These are phyloP conservation scores for Serripes groenlandicus DNA, from an alignment of 2,888 invertebrate genomes.

Conservation along the genomic window DNA sequence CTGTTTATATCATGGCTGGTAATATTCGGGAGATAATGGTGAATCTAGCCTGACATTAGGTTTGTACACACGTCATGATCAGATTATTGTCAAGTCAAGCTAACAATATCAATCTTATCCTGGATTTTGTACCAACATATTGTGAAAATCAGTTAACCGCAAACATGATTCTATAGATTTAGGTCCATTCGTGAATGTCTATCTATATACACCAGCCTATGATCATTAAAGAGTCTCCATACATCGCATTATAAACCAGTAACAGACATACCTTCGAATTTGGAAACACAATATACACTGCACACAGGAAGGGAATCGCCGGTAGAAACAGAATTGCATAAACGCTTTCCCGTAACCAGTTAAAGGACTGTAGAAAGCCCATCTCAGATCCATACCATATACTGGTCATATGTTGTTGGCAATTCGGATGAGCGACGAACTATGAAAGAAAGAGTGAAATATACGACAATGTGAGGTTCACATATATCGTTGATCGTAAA, in stretches of 20 bases:
- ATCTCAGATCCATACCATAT: conserved; percentile 90
- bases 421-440: conserved; percentile 92
- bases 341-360: conserved; percentile 86
- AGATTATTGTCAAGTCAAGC: too few relatives aligned
- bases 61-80: too few relatives aligned
- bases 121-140: too few relatives aligned
- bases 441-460: conserved; percentile 75
- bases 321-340: conserved; percentile 83
- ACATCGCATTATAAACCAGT: not conserved
- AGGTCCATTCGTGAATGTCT: not conserved
- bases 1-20: too few relatives aligned
- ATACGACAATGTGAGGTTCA: too few relatives aligned
- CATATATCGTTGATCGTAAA: too few relatives aligned
- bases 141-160: too few relatives aligned
- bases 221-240: not conserved
- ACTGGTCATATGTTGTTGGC: conserved; percentile 90
- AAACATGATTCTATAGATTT: too few relatives aligned
- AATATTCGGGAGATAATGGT: too few relatives aligned
- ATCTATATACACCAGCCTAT: not conserved
- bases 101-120: too few relatives aligned
- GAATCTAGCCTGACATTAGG: too few relatives aligned
- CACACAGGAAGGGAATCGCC: conserved; percentile 84
- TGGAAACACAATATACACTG: conserved; percentile 85
- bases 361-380: conserved; percentile 88
- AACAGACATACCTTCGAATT: conserved; percentile 82